Percentiles rank a stretch among this genome's conserved stretches.
Evolutionary conservation across 2,888 invertebrate genomes (phyloP).

Genomic region (Hofmannophila pseudospretella): DNA sequence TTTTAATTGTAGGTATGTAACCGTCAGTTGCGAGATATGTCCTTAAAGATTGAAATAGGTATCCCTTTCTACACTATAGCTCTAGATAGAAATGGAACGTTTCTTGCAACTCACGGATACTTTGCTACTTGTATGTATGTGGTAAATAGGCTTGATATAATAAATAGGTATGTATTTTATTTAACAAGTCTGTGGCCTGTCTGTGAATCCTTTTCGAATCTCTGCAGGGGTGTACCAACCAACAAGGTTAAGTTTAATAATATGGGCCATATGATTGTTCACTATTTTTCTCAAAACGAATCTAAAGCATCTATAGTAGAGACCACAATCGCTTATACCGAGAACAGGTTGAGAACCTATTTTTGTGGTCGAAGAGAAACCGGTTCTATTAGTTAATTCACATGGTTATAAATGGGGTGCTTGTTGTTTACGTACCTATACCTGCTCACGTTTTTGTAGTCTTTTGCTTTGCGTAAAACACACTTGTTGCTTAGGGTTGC

Average conservation of each 20-base stretch:
- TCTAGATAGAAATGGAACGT: too few species aligned
- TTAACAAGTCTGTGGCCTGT: too few species aligned
- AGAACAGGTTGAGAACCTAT: slow-evolving; percentile 33
- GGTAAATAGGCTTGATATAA: too few species aligned
- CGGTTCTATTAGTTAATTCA: slow-evolving; percentile 49
- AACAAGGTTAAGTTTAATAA: slow-evolving; percentile 40
- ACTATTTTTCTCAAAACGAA: slow-evolving; percentile 13
- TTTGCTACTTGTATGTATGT: too few species aligned
- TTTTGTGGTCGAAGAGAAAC: slow-evolving; percentile 44
- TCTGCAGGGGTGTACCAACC: slow-evolving; percentile 56
- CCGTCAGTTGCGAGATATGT: too few species aligned
- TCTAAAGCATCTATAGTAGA: slow-evolving; percentile 27
- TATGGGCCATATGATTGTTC: slow-evolving; percentile 22
- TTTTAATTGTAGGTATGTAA: too few species aligned
- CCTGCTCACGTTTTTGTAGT: slow-evolving; percentile 69
- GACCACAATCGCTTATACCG: slow-evolving; percentile 44
- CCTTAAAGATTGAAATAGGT: too few species aligned
- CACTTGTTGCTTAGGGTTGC: slow-evolving; percentile 71
- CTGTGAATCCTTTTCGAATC: too few species aligned
- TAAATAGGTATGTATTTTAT: too few species aligned
- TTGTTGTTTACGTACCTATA: slow-evolving; percentile 35
- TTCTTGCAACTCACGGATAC: too few species aligned
- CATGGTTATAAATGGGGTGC: slow-evolving; percentile 59
- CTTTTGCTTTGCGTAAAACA: slow-evolving; percentile 65
- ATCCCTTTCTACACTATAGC: too few species aligned